Conservation (phyloP, 2,888 invertebrate species). For the Caenorhabditis sp. region DNA sequence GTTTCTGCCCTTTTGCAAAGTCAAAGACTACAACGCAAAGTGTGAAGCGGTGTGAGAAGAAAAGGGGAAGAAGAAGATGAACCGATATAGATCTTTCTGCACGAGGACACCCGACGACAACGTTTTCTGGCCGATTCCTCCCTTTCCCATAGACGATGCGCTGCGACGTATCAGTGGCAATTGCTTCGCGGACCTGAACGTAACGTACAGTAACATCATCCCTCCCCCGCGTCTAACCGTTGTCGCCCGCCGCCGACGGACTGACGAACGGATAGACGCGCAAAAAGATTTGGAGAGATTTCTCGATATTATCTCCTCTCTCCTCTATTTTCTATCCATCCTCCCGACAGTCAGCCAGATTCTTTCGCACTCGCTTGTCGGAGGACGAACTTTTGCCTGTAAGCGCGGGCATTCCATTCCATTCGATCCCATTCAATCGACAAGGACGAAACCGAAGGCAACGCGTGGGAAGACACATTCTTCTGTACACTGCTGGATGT, state of each 20-base stretch:
- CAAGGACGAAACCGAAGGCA: too few relatives aligned
- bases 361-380: slow-evolving; percentile 3
- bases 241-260: too few relatives aligned
- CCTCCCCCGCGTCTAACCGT: slow-evolving; percentile 2
- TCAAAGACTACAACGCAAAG: slow-evolving; percentile 29
- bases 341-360: neutral
- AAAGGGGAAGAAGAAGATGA: slow-evolving; percentile 2
- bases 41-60: slow-evolving; percentile 1
- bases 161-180: neutral
- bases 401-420: too few relatives aligned
- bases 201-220: slow-evolving; percentile 31
- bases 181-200: slow-evolving; percentile 37
- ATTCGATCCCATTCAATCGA: too few relatives aligned
- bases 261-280: too few relatives aligned
- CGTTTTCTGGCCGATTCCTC: slow-evolving; percentile 15
- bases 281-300: slow-evolving; percentile 38
- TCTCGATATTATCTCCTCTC: slow-evolving; percentile 35
- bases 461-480: slow-evolving; percentile 21
- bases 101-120: slow-evolving; percentile 4
- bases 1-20: neutral
- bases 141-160: slow-evolving; percentile 5
- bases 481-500: slow-evolving; percentile 11
- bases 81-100: slow-evolving; percentile 37
- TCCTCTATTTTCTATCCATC: neutral
- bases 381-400: too few relatives aligned